Base-by-base conservation (phyloP, 2,888 invertebrate species). In the Piscicola geometra region DNA sequence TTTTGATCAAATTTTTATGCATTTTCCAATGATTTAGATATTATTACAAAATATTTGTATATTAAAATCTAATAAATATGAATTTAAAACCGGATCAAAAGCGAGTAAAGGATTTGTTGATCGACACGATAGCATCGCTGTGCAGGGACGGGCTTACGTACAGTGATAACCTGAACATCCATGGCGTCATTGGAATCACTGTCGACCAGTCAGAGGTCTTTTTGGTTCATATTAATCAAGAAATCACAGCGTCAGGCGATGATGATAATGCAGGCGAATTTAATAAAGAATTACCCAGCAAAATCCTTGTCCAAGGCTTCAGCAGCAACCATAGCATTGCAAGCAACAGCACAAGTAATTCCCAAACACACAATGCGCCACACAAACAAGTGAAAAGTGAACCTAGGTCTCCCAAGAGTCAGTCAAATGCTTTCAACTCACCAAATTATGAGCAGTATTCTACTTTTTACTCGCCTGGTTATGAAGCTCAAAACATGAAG, bases 11-110 rank as follows among this genome's bases (percentile, higher is more conserved):
- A 64, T 64, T 30, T 28, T 64, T 21, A 64, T 12, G 21, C 32
- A 5, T 33, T n/a, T n/a, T n/a, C n/a, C n/a, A n/a, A n/a, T 50
- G 15, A 18, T 50, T 50, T 50, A 18, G n/a, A 18, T 50, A 50
- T 50, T 50, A 18, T 15, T 50, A n/a, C n/a, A n/a, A n/a, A n/a
- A n/a, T n/a, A n/a, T n/a, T n/a, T n/a, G n/a, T 30, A 28, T 67
- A 21, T 67, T 15, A n/a, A 21, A 18, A 64, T 9, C 12, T 25
- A 15, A 15, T 64, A 12, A 70, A 36, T 60, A 73, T 73, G 73
- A 32, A 73, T 73, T 52, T 73, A 64, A 73, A 73, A 60, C 73
- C 73, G 52, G 73, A 73, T 73, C 73, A 73, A 32, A 52, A 73
- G 33, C 47, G 52, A 60, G 73, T 73, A 28, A 60, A 64, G 30